Evolutionary conservation across 1,140 invertebrate species (phyloP), one percentile per base, ranked within the genome.

Genomic region (Drosophila ironensis): DNA sequence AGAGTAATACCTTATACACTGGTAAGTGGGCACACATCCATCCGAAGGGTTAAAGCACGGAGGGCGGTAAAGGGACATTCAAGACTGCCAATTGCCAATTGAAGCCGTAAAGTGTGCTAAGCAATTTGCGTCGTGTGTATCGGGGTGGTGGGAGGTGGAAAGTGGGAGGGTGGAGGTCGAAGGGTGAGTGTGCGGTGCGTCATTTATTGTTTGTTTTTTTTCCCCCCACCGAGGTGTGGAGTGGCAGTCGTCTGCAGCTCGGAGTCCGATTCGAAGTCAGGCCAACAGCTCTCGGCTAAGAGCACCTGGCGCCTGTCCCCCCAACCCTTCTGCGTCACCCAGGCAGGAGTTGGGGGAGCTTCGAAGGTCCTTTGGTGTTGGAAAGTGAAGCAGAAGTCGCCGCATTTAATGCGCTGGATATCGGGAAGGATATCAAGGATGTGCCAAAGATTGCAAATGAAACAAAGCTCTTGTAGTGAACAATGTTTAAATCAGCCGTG

Each of bases 91-190:
- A 84, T 82, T 82, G 78, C 78, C 78, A 82, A 82, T 86, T 82
- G 78, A 82, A 82, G 78, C 80, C 78, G 73, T 82, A 82, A 82
- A 82, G 78, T 82, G 86, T 82, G 78, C 78, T 84, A 82, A 82
- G 78, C 80, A 82, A 82, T 82, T 82, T 82, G 69, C 72, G 53
- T 56, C 57, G 54, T 59, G 44, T 64, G 38, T 42, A 17, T 11
- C 38, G 27, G 20, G 3, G 27, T 17, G 30, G 14, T 24, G n/a
- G 22, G 27, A n/a, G 40, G 33, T 12, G 30, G 44, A 3, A 14
- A 33, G 12, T 51, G 16, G 28, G n/a, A n/a, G 28, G n/a, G n/a
- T n/a, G n/a, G n/a, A n/a, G n/a, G n/a, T n/a, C 28, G 11, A 33
- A 1, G n/a, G 16, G 33, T 41, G 27, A 33, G 50, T 61, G 50